phyloP scores from a whole-genome alignment of 2,797 vertebrate genomes.

The Crotalus adamanteus region DNA sequence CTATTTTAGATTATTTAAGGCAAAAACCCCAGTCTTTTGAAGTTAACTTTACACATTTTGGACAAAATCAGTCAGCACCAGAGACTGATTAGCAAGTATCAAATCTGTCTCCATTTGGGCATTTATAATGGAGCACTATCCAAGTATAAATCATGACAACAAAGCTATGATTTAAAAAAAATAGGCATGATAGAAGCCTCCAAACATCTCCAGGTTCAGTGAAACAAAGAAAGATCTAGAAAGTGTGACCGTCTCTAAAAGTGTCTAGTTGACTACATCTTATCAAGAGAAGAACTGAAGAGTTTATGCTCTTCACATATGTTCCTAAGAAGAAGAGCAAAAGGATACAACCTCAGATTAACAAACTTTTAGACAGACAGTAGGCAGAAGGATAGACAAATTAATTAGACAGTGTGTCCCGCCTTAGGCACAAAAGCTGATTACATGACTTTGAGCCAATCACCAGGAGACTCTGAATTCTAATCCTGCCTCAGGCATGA shows the following conservation, averaged over 20 bases:
- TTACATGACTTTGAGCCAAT: no score
- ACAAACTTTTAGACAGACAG: not conserved
- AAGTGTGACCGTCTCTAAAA: not conserved
- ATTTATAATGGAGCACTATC: no score
- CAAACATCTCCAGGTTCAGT: not conserved
- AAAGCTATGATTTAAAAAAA: slow-evolving; percentile 6
- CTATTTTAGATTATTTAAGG: not conserved
- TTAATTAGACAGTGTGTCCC: not conserved
- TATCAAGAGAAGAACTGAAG: not conserved
- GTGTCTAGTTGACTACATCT: no score
- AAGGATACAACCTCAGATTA: not conserved
- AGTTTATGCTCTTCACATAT: not conserved
- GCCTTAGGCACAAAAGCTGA: no score
- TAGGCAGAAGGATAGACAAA: not conserved
- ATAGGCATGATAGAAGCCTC: not conserved
- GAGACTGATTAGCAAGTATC: not conserved
- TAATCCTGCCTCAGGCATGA: no score
- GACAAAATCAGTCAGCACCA: not conserved
- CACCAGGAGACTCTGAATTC: no score
- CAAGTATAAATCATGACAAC: not conserved
- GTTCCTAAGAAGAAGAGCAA: not conserved
- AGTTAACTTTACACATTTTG: no score
- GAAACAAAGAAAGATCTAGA: not conserved
- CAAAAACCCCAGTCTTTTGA: not conserved
- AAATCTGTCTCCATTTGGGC: not conserved